Evolutionary conservation across 2,113 vertebrate genomes (phyloP), one percentile per base, ranked within the genome.

Genomic region (Lepidothrix coronata): DNA sequence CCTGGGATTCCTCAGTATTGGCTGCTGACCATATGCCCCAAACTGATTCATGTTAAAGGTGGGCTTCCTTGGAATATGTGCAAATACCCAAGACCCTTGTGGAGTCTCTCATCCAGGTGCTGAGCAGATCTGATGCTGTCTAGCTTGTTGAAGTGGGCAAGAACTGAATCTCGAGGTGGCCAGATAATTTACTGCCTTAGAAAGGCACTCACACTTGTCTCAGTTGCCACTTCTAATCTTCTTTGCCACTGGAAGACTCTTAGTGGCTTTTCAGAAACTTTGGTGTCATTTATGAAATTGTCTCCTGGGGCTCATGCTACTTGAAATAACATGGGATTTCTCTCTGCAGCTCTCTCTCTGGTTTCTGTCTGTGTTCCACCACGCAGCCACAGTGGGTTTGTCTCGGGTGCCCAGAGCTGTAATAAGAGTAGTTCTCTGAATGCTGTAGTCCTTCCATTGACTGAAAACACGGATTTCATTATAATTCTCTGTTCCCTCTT

Each of bases 401-500:
- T 62, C 23, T 28, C 1, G 16, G 71, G 65, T 76, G 66, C 89
- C 66, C 30, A 14, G 81, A 51, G 76, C 57, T 81, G 65, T n/a
- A 48, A 17, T 16, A 31, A 41, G 2, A 71, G 49, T 6, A 3
- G 57, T 58, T 95, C 68, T 75, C 61, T 54, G 68, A n/a, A 39
- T 54, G 37, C 79, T 89, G 21, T 48, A n/a, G 21, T 83, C 83
- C 76, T 91, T 51, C 79, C 82, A 16, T 62, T 96, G 71, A 43
- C 44, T 52, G 61, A 76, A 88, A 93, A 74, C 80, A 22, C 85
- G 82, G 66, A 88, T 77, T 82, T 84, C 96, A 84, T 97, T 97
- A 35, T 96, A 93, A 97, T 94, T 97, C 97, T 96, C 74, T 97
- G 89, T 94, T 96, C 92, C 88, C 59, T 86, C 93, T 96, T 97